Evolutionary conservation across 1,140 invertebrate genomes (phyloP), one percentile per base, ranked within the genome.

Genomic region (Aphis gossypii): DNA sequence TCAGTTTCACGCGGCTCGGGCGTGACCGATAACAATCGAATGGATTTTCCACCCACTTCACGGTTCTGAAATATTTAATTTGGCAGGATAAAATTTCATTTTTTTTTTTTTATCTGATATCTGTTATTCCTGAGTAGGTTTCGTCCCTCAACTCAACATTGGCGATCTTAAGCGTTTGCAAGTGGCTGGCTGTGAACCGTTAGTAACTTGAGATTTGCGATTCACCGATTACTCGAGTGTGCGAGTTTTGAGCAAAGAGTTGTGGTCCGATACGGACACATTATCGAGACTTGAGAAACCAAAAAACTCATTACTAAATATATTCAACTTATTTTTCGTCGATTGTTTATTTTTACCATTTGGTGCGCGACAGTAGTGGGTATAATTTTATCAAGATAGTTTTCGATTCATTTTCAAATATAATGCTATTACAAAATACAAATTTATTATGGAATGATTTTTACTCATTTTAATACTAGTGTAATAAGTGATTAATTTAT

Each of bases 1-100:
- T 38, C n/a, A 38, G 76, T 82, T 82, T 82, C 18, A 82, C 76
- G 20, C 76, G 7, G 76, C 76, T 21, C 76, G 35, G 35, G 35
- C 76, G 35, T 82, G n/a, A 82, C 76, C 76, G n/a, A 82, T 38
- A 82, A 82, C n/a, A 38, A 82, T 82, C 76, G n/a, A 82, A 82
- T 20, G 76, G 76, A 82, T 82, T 35, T 35, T 35, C 25, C 60
- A 68, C 20, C 35, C 20, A 38, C 20, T 82, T 82, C 68, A 6
- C 4, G n/a, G 11, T 76, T 30, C 25, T 68, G 60, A 68, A 68
- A 68, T 14, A 68, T 68, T n/a, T 68, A 68, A 30, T 68, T 68
- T n/a, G 30, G 4, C 30, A 1, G 11, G 60, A 68, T 68, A 68
- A 68, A 30, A 68, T 68, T 11, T 68, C 25, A 60, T 60, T 60